These are phyloP conservation scores for Cynopterus sphinx DNA, from an alignment of 2,797 vertebrate species.

Conservation along the genomic window DNA sequence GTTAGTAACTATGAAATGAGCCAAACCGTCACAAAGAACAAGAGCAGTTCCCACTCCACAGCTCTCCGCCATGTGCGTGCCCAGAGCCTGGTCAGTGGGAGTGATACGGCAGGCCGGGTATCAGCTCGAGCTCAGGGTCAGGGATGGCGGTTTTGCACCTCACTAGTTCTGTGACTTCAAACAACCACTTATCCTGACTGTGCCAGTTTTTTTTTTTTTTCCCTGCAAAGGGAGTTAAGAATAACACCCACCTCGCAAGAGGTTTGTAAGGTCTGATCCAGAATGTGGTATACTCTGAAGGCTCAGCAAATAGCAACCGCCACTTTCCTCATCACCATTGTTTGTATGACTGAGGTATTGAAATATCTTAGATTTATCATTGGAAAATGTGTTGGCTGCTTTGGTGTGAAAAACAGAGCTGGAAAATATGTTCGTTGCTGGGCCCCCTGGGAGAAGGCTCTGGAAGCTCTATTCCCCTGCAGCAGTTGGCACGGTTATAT, in stretches of 20 bases:
- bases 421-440: not conserved
- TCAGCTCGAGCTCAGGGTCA: not conserved
- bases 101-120: rapidly evolving
- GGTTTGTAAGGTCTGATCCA: not conserved
- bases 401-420: not conserved
- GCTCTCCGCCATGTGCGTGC: not conserved
- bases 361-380: not conserved
- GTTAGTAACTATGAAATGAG: not conserved
- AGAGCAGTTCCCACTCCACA: not conserved
- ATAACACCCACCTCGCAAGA: not conserved
- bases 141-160: not conserved
- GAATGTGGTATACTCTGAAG: not conserved
- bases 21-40: not conserved
- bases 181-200: not conserved
- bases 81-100: not conserved
- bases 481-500: not conserved
- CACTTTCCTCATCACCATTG: not conserved
- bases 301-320: not conserved
- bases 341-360: not conserved
- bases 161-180: not conserved
- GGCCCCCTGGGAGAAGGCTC: not conserved
- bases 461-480: not conserved
- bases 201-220: not conserved
- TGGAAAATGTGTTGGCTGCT: not conserved
- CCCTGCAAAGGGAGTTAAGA: not conserved